phyloP scores from a whole-genome alignment of 1,140 invertebrate species.

The Heterodera schachtii region DNA sequence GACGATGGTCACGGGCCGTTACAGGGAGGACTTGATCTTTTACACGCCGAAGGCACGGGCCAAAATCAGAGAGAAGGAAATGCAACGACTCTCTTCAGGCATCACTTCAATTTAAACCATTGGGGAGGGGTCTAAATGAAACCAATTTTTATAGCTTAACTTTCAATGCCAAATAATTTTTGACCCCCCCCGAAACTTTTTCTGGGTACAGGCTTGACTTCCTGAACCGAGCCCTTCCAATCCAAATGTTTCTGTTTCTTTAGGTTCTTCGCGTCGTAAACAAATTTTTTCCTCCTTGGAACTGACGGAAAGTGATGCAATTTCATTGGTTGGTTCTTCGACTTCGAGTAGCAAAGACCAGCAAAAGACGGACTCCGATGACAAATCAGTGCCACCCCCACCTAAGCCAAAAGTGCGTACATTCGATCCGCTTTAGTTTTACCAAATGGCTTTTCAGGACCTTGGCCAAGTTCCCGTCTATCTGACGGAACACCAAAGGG shows the following conservation, averaged over 20 bases:
- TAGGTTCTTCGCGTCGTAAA: slow-evolving; percentile 38
- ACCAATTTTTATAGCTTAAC: too few species aligned
- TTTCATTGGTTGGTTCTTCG: slow-evolving; percentile 14
- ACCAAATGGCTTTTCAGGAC: slow-evolving; percentile 24
- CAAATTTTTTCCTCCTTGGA: slow-evolving; percentile 32
- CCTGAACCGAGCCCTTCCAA: neutral
- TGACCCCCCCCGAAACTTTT: too few species aligned
- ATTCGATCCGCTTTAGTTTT: neutral
- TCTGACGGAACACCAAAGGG: slow-evolving; percentile 40
- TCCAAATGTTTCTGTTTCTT: neutral
- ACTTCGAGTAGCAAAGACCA: slow-evolving; percentile 1
- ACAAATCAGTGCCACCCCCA: slow-evolving; percentile 4
- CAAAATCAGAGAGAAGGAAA: slow-evolving; percentile 23
- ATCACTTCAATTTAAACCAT: neutral
- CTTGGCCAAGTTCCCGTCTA: slow-evolving; percentile 38
- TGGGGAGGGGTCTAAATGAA: neutral
- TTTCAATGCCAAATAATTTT: too few species aligned
- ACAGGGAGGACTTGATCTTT: slow-evolving; percentile 30
- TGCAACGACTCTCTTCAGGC: neutral
- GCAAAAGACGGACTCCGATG: neutral
- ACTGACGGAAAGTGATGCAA: slow-evolving; percentile 18
- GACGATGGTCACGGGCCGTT: slow-evolving; percentile 27
- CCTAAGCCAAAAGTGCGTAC: slow-evolving; percentile 18
- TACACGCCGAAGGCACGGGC: slow-evolving; percentile 34
- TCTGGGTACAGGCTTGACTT: too few species aligned